Evolutionary conservation across 2,888 invertebrate species (phyloP).

Genomic region (Tillus elongatus): DNA sequence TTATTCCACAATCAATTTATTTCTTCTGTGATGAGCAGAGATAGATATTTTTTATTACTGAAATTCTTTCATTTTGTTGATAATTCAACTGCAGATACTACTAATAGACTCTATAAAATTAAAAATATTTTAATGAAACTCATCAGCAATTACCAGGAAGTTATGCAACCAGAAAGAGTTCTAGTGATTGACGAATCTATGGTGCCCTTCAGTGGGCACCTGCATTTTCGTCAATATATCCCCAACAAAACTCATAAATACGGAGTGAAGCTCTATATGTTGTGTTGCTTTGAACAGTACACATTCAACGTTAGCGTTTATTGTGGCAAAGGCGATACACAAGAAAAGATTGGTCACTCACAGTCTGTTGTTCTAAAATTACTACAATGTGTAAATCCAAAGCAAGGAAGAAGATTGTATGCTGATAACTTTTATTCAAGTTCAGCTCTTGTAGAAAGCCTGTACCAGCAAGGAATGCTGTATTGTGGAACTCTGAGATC

Average conservation of each 20-base stretch:
- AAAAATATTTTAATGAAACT: not conserved
- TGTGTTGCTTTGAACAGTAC: conserved; percentile 1
- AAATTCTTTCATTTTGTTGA: conserved; percentile 9
- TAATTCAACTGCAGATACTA: conserved; percentile 4
- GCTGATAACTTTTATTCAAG: conserved; percentile 7
- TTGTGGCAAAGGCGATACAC: conserved; percentile 1
- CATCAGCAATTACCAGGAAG: conserved; percentile 5
- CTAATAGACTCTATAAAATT: conserved; percentile 6
- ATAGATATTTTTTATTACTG: conserved; percentile 5
- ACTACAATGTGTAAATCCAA: not conserved
- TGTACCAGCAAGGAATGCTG: conserved; percentile 2
- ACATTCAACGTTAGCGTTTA: conserved; percentile 6
- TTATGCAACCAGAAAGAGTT: conserved; percentile 8
- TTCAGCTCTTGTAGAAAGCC: not conserved
- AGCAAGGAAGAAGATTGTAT: not conserved
- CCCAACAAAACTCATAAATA: conserved; percentile 11
- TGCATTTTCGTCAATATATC: conserved; percentile 11
- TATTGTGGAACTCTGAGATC: conserved; percentile 5
- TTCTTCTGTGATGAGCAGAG: not conserved
- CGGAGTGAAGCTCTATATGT: not conserved
- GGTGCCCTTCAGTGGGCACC: conserved; percentile 12
- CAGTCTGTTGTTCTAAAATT: conserved; percentile 7
- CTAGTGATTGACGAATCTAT: conserved; percentile 13
- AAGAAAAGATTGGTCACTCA: conserved; percentile 2
- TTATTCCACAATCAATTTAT: conserved; percentile 7